Base-by-base conservation (phyloP, 2,113 vertebrate genomes). In the Tursiops truncatus region DNA sequence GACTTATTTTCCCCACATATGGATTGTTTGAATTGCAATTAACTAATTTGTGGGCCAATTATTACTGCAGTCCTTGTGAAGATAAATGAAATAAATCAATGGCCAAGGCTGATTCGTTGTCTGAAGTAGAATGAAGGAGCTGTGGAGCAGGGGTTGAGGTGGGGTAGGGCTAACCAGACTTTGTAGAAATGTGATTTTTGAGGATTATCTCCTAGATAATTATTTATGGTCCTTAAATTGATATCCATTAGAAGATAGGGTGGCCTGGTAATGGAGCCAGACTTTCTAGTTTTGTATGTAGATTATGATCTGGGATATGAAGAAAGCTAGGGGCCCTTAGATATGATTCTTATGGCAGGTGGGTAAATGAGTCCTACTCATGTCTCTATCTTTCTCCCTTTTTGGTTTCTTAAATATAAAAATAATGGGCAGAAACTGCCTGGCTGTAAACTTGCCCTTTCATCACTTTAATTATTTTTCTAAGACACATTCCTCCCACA, bases 351-450 rank as follows among this genome's bases (percentile, higher is more conserved):
- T 71, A 23, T 68, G 65, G 36, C 20, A 36, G 8, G 21, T 58
- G 14, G 2, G 26, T 56, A 62, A 94, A 84, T 38, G 33, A 87
- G 1, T 82, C 36, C 28, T 84, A 25, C 44, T 94, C 38, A 62
- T 83, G 82, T 86, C 50, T 81, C 65, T 21, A 0, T 67, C 33
- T 92, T 8, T 23, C 7, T 95, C 62, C 10, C 41, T 71, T 3
- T 60, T 94, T 23, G 33, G 18, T 56, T 92, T 95, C 71, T 96
- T 82, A 85, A 83, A 77, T 71, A 85, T 1, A 73, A 89, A 93
- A 93, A 21, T 14, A 95, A 89, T 70, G n/a, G 67, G 31, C 93
- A 87, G 50, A 89, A 85, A 82, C 23, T 44, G 23, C 58, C 56
- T 91, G 63, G 77, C 4, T 31, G 23, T 71, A 56, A 90, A 87